phyloP scores from a whole-genome alignment of 2,797 vertebrate genomes.

The Carapus acus region DNA sequence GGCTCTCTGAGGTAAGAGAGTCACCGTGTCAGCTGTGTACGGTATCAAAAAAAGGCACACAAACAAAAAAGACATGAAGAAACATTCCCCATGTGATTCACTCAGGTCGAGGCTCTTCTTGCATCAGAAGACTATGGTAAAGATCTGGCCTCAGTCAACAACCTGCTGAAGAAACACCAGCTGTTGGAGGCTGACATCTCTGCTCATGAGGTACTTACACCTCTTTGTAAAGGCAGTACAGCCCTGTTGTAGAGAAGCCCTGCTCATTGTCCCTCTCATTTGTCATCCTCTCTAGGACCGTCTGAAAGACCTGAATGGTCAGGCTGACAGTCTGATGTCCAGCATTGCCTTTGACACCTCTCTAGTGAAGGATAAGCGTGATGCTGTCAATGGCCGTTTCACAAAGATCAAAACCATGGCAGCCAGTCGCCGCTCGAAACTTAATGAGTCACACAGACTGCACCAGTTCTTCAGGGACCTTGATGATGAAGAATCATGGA shows the following conservation, averaged over 20 bases:
- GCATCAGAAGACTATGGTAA: constrained; percentile 99
- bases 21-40: not conserved
- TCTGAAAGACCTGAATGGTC: constrained; percentile 92
- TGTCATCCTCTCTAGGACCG: constrained; percentile 78
- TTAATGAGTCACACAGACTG: constrained; percentile 94
- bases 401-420: constrained; percentile 93
- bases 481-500: constrained; percentile 98
- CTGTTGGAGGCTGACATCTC: constrained; percentile 96
- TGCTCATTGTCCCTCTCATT: too few species aligned
- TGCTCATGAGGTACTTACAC: constrained; percentile 86
- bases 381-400: constrained; percentile 89
- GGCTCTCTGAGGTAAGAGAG: constrained; percentile 89
- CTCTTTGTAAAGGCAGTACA: too few species aligned
- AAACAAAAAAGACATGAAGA: too few species aligned
- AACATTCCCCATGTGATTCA: constrained; percentile 3
- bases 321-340: constrained; percentile 95
- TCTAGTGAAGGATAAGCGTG: constrained; percentile 91
- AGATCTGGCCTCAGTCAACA: constrained; percentile 97
- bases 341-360: constrained; percentile 95
- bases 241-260: too few species aligned
- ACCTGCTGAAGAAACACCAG: constrained; percentile 96
- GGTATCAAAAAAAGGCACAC: too few species aligned
- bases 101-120: constrained; percentile 92
- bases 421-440: constrained; percentile 77
- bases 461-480: constrained; percentile 99